Conservation (phyloP, 2,797 vertebrate species). For the Harpagifer antarcticus region DNA sequence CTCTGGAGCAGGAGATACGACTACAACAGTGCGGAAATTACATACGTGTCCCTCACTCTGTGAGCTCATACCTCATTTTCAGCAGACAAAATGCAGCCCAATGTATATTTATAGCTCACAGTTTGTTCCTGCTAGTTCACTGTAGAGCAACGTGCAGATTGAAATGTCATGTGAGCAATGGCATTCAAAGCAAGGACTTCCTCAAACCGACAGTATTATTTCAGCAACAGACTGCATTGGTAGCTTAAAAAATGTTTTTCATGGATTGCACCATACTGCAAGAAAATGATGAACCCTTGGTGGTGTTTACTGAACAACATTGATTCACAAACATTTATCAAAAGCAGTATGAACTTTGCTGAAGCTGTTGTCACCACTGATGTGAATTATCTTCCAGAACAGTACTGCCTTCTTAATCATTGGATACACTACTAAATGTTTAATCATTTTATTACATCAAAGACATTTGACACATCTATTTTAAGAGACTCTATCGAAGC, state of each 20-base stretch:
- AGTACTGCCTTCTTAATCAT: conserved; percentile 41
- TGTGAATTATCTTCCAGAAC: conserved; percentile 62
- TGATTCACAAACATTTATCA: conserved; percentile 31
- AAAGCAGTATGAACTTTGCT: conserved; percentile 28
- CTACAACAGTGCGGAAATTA: conserved; percentile 88
- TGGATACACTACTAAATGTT: conserved; percentile 41
- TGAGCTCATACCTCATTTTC: conserved; percentile 75
- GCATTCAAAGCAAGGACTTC: conserved; percentile 56
- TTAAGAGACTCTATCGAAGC: conserved; percentile 56
- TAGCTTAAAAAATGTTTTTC: conserved; percentile 42
- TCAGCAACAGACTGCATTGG: conserved; percentile 43
- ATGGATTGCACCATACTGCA: conserved; percentile 37
- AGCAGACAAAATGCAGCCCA: conserved; percentile 81
- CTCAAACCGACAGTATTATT: conserved; percentile 36
- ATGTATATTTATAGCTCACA: conserved; percentile 51
- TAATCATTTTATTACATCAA: conserved; percentile 37
- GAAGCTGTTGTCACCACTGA: conserved; percentile 38
- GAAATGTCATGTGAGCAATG: conserved; percentile 42
- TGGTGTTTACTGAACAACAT: conserved; percentile 35
- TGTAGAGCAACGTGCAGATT: conserved; percentile 31
- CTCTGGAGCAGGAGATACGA: conserved; percentile 85
- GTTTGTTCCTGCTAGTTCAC: conserved; percentile 58
- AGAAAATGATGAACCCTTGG: conserved; percentile 43
- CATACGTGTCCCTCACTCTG: conserved; percentile 87
- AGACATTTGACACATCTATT: conserved; percentile 39